Percentiles rank a stretch among this genome's conserved stretches.
Evolutionary conservation across 2,113 vertebrate species (phyloP).

Genomic region (Engystomops pustulosus): DNA sequence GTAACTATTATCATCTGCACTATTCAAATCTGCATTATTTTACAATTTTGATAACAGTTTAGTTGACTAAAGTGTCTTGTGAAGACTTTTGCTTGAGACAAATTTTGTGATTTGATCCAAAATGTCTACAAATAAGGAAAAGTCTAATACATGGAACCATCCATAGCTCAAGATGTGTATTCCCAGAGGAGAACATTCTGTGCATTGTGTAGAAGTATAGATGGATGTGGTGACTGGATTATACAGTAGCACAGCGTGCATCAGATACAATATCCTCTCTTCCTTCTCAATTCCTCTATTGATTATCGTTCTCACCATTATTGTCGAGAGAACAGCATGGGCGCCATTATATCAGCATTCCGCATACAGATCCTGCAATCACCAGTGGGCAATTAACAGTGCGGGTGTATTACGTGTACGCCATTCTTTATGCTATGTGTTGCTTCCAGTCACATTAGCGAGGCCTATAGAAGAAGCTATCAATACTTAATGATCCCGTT

Average conservation of each 20-base stretch:
- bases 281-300: neutral
- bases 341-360: constrained; percentile 6
- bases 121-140: too few species aligned
- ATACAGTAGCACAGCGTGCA: neutral
- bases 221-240: neutral
- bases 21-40: too few species aligned
- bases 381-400: constrained; percentile 13
- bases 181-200: neutral
- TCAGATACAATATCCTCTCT: neutral
- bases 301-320: constrained; percentile 10
- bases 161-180: neutral
- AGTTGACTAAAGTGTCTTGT: too few species aligned
- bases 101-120: too few species aligned
- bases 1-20: too few species aligned
- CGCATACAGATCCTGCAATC: neutral
- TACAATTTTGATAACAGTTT: too few species aligned
- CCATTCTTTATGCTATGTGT: neutral
- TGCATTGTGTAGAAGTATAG: neutral
- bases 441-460: neutral
- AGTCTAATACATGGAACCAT: neutral
- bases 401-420: neutral
- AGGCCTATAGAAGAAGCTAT: neutral
- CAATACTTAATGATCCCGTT: constrained; percentile 30
- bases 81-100: too few species aligned
- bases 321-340: neutral